These are phyloP conservation scores for Nematostella vectensis DNA, from an alignment of 92 coral and sea anemone genomes.

Conservation along the genomic window DNA sequence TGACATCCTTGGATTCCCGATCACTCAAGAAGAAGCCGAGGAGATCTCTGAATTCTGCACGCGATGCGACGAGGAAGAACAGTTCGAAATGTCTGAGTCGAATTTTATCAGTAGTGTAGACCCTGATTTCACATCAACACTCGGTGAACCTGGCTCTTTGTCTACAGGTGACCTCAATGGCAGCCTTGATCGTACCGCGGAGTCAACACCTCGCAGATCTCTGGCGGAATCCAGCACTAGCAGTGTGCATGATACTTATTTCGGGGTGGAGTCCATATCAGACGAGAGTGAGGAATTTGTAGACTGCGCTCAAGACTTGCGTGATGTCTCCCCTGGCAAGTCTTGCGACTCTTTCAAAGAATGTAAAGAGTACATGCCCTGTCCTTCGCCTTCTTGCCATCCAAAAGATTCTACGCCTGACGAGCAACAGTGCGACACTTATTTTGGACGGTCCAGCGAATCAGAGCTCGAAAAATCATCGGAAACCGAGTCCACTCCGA, in stretches of 20 bases:
- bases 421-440: conserved; percentile 1
- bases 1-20: conserved; percentile 14
- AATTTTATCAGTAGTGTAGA: neutral
- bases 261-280: conserved; percentile 13
- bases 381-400: no score
- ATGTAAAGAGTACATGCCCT: neutral
- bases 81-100: neutral
- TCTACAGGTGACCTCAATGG: neutral
- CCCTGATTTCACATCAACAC: neutral
- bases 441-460: conserved; percentile 14
- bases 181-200: neutral
- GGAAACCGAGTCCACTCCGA: neutral
- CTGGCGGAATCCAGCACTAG: conserved; percentile 1
- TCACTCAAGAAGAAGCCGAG: conserved; percentile 16
- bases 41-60: conserved; percentile 28
- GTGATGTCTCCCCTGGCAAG: neutral
- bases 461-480: conserved; percentile 12
- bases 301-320: conserved; percentile 18
- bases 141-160: neutral
- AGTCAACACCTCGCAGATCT: neutral
- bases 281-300: conserved; percentile 14
- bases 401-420: neutral
- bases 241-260: conserved; percentile 17
- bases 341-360: neutral
- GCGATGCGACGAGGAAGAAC: conserved; percentile 13